phyloP scores from a whole-genome alignment of 2,797 vertebrate genomes.

The Silurus aristotelis region DNA sequence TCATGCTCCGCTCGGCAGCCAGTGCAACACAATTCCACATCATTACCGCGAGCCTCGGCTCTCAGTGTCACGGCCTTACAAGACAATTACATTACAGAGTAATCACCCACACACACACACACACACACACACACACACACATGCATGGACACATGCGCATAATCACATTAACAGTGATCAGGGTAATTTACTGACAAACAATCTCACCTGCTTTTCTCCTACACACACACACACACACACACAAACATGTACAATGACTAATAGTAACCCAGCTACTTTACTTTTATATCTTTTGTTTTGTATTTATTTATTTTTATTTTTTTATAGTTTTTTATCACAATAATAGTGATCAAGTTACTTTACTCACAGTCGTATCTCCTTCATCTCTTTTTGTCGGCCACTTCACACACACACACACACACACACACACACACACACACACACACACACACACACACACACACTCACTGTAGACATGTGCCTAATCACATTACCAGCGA shows the following conservation, averaged over 20 bases:
- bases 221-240: constrained; percentile 1
- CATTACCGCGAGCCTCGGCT: constrained; percentile 42
- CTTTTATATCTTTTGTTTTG: too few relatives aligned
- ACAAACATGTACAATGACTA: neutral
- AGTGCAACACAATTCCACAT: constrained; percentile 53
- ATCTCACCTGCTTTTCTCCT: neutral
- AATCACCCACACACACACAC: constrained; percentile 28
- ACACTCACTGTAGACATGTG: neutral
- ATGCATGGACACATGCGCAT: constrained; percentile 14
- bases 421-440: neutral
- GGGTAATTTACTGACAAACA: constrained; percentile 38
- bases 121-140: constrained; percentile 19
- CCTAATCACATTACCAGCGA: neutral
- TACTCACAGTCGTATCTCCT: neutral
- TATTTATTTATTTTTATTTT: too few relatives aligned
- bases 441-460: neutral
- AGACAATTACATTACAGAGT: constrained; percentile 52
- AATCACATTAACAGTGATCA: constrained; percentile 39
- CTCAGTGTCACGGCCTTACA: constrained; percentile 49
- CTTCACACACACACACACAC: neutral
- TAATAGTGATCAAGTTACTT: neutral
- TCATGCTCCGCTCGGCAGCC: constrained; percentile 49
- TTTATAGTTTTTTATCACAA: too few relatives aligned
- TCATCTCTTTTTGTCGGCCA: neutral
- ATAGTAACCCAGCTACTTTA: neutral